A percentile compares a stretch with the other conserved stretches of the same genome.
phyloP scores from a whole-genome alignment of 1,140 invertebrate genomes.

The Panulirus ornatus region DNA sequence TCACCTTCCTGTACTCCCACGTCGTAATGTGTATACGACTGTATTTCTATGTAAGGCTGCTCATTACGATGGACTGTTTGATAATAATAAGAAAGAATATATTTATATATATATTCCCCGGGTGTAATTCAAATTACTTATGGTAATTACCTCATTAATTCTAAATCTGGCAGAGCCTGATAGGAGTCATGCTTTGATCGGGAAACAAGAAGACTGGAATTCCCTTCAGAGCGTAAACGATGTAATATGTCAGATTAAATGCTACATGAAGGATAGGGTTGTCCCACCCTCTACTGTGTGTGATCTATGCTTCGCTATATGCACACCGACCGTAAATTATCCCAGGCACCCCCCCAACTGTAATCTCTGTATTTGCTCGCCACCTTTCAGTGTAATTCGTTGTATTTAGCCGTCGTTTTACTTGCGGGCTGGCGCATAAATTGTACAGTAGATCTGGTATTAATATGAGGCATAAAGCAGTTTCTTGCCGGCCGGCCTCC shows the following conservation, averaged over 20 bases:
- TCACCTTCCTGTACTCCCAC: neutral
- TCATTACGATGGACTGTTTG: neutral
- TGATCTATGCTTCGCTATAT: neutral
- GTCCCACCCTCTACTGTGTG: neutral
- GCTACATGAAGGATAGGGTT: too few relatives aligned
- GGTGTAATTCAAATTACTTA: too few relatives aligned
- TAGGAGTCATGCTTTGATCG: too few relatives aligned
- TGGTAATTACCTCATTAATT: too few relatives aligned
- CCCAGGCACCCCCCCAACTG: too few relatives aligned
- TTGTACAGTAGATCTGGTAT: neutral
- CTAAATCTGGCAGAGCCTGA: too few relatives aligned
- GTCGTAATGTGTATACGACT: neutral
- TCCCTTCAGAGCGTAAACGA: too few relatives aligned
- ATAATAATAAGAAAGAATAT: neutral
- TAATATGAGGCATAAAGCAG: constrained; percentile 12
- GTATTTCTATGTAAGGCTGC: neutral
- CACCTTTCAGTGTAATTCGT: constrained; percentile 2
- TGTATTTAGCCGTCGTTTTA: constrained; percentile 2
- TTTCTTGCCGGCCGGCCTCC: too few relatives aligned
- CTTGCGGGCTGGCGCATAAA: neutral
- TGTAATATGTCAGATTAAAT: too few relatives aligned
- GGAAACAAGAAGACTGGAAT: too few relatives aligned
- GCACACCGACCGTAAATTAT: constrained; percentile 5
- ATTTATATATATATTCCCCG: neutral
- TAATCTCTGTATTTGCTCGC: constrained; percentile 10